Evolutionary conservation across 2,797 vertebrate genomes (phyloP).

Genomic region (Scyliorhinus canicula): DNA sequence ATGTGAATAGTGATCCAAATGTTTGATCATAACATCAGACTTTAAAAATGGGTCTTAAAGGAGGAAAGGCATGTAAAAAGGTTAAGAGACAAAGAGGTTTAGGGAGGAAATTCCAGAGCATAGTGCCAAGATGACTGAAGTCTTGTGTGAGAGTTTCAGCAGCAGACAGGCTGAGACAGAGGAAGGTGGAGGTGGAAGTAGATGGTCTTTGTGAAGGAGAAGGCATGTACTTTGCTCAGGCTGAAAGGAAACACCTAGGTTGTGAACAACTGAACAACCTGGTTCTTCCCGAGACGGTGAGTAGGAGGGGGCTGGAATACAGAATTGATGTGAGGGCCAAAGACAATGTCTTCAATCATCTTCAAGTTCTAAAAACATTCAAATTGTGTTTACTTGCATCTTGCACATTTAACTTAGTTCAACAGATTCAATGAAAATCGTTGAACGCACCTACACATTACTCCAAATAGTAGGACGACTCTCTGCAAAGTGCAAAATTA

Average conservation of each 20-base stretch:
- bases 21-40: neutral
- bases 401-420: neutral
- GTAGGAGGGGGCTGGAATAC: neutral
- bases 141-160: no score
- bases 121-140: no score
- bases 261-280: neutral
- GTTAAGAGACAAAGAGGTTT: neutral
- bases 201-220: no score
- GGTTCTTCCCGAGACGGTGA: neutral
- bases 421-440: neutral
- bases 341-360: neutral
- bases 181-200: no score
- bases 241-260: neutral
- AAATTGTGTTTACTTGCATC: neutral
- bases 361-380: neutral
- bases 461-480: neutral
- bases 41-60: neutral
- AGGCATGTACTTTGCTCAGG: no score
- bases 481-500: neutral
- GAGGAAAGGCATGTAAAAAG: neutral
- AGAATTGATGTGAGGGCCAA: neutral
- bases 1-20: neutral
- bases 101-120: neutral
- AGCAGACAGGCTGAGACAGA: no score
- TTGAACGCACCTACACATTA: neutral